phyloP scores from a whole-genome alignment of 2,888 invertebrate genomes.

The Aproaerema taeniolella region DNA sequence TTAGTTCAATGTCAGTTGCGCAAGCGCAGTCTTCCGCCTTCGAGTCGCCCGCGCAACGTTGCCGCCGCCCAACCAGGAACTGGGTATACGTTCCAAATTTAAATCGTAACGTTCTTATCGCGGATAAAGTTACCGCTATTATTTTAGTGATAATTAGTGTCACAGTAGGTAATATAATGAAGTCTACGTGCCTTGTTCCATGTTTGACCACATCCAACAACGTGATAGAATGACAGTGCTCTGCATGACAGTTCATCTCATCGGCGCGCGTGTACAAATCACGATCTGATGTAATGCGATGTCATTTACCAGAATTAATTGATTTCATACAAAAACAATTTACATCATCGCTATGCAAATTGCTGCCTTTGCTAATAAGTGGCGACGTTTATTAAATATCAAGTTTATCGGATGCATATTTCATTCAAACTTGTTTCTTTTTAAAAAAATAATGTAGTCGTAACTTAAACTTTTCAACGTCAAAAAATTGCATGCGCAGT shows the following conservation, averaged over 20 bases:
- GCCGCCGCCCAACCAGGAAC: slow-evolving; percentile 56
- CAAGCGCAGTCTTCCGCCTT: slow-evolving; percentile 72
- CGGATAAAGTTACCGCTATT: background rate
- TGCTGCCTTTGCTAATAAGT: background rate
- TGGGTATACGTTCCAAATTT: slow-evolving; percentile 36
- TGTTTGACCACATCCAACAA: background rate
- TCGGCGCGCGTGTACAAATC: slow-evolving; percentile 17
- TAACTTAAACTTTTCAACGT: slow-evolving; percentile 27
- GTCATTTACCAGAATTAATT: slow-evolving; percentile 11
- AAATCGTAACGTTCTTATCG: slow-evolving; percentile 44
- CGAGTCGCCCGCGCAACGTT: slow-evolving; percentile 32
- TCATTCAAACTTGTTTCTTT: slow-evolving; percentile 6
- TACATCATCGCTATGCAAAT: slow-evolving; percentile 19
- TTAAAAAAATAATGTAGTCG: slow-evolving; percentile 17
- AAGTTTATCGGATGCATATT: slow-evolving; percentile 7
- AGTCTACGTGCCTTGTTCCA: background rate
- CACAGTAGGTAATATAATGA: background rate
- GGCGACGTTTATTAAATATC: background rate
- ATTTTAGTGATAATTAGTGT: background rate
- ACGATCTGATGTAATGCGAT: slow-evolving; percentile 25
- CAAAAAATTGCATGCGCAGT: slow-evolving; percentile 30
- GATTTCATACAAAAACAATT: slow-evolving; percentile 13
- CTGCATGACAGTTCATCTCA: slow-evolving; percentile 2
- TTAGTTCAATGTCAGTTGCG: slow-evolving; percentile 75
- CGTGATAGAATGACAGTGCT: slow-evolving; percentile 10